These are phyloP conservation scores for Rousettus madagascariensis DNA, from an alignment of 2,797 vertebrate genomes.

Conservation along the genomic window DNA sequence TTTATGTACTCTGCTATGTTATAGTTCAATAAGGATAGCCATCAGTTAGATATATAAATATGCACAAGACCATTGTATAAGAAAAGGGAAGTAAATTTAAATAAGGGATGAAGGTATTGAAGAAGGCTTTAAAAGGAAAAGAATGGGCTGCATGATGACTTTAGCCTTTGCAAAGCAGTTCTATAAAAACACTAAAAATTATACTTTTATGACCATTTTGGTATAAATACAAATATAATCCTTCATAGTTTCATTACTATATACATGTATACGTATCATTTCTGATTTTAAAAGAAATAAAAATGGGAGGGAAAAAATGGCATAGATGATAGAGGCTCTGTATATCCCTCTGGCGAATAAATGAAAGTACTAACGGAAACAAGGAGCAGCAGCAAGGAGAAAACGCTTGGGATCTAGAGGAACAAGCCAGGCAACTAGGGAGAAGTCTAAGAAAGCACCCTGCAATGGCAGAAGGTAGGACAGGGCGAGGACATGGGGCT, in stretches of 20 bases:
- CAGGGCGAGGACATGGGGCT: too few species aligned
- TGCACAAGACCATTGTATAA: background rate
- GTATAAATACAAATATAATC: slow-evolving; percentile 26
- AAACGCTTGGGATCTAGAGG: too few species aligned
- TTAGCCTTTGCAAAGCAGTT: slow-evolving; percentile 9
- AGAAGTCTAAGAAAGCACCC: too few species aligned
- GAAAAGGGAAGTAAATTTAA: background rate
- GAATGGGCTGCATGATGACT: background rate
- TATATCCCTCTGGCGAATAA: too few species aligned
- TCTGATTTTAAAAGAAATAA: slow-evolving; percentile 26
- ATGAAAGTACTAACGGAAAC: too few species aligned
- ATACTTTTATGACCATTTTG: background rate
- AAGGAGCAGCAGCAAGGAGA: too few species aligned
- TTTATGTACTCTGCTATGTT: background rate
- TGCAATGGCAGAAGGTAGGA: too few species aligned
- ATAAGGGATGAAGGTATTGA: background rate
- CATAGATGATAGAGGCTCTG: too few species aligned
- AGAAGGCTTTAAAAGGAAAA: background rate
- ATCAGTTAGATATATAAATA: background rate
- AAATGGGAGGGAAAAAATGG: too few species aligned
- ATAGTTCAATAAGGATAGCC: background rate
- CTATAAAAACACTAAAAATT: background rate
- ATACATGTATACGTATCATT: background rate
- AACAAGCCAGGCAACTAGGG: too few species aligned
- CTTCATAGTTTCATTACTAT: background rate